Evolutionary conservation across 1,140 invertebrate genomes (phyloP), one percentile per base, ranked within the genome.

Genomic region (Dendroctonus ponderosae): DNA sequence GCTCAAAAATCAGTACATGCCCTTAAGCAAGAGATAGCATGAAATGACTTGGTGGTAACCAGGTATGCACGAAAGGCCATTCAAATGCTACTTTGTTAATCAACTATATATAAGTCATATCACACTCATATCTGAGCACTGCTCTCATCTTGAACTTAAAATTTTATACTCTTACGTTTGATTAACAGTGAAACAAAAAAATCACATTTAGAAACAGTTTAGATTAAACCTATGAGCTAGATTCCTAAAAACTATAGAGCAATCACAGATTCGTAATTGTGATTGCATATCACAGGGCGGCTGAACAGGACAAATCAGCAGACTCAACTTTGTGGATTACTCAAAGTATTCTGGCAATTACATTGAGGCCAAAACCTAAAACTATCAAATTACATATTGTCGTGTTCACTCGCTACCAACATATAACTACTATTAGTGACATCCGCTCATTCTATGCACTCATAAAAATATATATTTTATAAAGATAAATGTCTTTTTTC

Each of bases 341-440:
- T 50, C 57, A 66, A 66, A 59, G 54, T 66, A 54, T 67, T 15
- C 49, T 12, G 11, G 50, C 39, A 62, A 41, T 62, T 49, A 39
- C 15, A 49, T 61, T 67, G 61, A 67, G 65, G 65, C 65, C 65
- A n/a, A 7, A 44, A 54, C 14, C n/a, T 57, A 57, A 58, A 14
- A 15, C 41, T 50, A 59, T 46, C 44, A 43, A 12, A 59, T 60
- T 46, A 52, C 9, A 60, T 76, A 76, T 78, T 77, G 77, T 78
- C 77, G 76, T 78, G 76, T 77, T 78, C 77, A 78, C 77, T 78
- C 77, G 75, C 75, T 72, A 72, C 71, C 66, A 72, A 75, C 60
- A 58, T 61, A 62, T 63, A 71, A 67, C 73, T 73, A 74, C 68
- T 64, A 72, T 73, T 73, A 74, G 52, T 73, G 68, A 70, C 69